Evolutionary conservation across 2,888 invertebrate genomes (phyloP), one percentile per base, ranked within the genome.

Genomic region (Caenorhabditis doughertyi): DNA sequence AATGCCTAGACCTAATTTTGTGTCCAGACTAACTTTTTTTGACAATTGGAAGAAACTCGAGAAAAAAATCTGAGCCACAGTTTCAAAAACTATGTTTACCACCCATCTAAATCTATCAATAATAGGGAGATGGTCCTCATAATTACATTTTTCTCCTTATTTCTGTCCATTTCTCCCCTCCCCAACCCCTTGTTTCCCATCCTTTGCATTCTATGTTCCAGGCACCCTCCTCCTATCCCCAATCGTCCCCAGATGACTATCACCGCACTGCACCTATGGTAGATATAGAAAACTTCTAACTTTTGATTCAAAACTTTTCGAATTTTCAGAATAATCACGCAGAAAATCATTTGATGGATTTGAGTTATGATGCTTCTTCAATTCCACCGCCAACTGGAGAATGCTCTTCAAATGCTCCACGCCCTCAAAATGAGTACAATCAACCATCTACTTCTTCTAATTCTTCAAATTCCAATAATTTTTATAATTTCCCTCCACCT

Each of bases 261-360:
- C 27, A 29, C 25, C 25, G 29, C 65, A 51, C 35, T 27, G 32
- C 56, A 70, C 47, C 68, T 16, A 71, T 62, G 72, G 62, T 62
- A 72, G 44, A 25, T 8, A 47, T 2, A 21, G n/a, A 53, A 21
- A 11, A 11, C 39, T 23, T 13, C 42, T 42, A 29, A 44, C 25
- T n/a, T n/a, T n/a, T n/a, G n/a, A n/a, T n/a, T n/a, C n/a, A 21
- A 62, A 62, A 44, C 16, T 32, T 18, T 9, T 7, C 23, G 2
- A 4, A n/a, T 32, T 80, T 81, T 16, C 76, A 81, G 81, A 81
- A 81, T 53, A 81, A 81, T 18, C 64, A 71, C 42, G 81, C 71
- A 1, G 81, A 81, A 16, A 64, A 72, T 13, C 64, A 65, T 29
- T 35, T 81, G 32, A 65, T 67, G 27, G 53, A 32, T 18, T 35